Conservation (phyloP, 2,888 invertebrate species). For the Eupithecia vulgata region DNA sequence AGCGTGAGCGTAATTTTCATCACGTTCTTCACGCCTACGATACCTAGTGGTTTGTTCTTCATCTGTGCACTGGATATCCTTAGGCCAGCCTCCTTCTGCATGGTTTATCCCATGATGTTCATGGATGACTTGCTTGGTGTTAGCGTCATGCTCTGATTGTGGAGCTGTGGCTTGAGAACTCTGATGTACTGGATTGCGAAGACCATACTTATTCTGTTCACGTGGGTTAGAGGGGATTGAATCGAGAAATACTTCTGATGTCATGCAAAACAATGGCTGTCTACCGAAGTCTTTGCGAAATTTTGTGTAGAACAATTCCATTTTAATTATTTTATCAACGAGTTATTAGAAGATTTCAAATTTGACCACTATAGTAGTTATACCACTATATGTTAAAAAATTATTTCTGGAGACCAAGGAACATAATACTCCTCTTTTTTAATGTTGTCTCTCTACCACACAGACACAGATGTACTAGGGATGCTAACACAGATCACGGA, state of each 20-base stretch:
- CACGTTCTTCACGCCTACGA: constrained; percentile 90
- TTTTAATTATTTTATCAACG: not conserved
- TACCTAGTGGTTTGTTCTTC: constrained; percentile 88
- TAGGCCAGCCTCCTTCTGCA: constrained; percentile 92
- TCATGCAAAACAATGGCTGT: constrained; percentile 71
- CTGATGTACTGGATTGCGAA: constrained; percentile 76
- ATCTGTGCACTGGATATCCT: constrained; percentile 85
- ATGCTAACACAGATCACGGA: no score
- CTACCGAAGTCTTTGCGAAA: constrained; percentile 73
- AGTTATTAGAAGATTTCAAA: not conserved
- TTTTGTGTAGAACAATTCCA: constrained; percentile 64
- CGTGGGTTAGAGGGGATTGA: constrained; percentile 59
- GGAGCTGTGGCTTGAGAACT: constrained; percentile 64
- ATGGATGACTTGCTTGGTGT: constrained; percentile 82
- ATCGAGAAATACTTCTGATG: constrained; percentile 59
- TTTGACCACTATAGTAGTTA: no score
- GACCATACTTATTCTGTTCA: constrained; percentile 63
- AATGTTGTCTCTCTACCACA: no score
- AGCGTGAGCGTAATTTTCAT: constrained; percentile 87
- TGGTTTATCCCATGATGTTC: constrained; percentile 85
- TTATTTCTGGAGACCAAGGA: no score
- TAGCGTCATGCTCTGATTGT: constrained; percentile 73
- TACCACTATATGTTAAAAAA: no score
- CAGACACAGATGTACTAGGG: no score
- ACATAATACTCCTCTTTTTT: no score